Percentiles rank a stretch among this genome's conserved stretches.
Conservation (phyloP, 2,797 vertebrate species). For the Phoxinus dragarum region DNA sequence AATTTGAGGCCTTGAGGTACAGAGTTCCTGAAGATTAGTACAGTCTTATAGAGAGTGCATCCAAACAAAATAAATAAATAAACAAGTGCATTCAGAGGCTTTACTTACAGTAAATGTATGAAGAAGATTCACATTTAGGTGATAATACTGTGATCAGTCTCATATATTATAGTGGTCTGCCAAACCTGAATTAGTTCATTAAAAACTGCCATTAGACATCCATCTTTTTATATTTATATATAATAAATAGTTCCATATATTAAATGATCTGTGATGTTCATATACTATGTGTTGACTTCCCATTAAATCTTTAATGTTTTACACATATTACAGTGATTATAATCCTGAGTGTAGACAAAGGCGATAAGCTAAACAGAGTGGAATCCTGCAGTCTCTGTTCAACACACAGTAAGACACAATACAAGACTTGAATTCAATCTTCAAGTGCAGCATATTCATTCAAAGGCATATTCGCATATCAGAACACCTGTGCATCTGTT, state of each 20-base stretch:
- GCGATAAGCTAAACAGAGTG: constrained; percentile 19
- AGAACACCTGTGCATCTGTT: not conserved
- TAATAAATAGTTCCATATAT: not conserved
- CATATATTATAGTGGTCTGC: not conserved
- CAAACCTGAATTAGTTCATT: not conserved
- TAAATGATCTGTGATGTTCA: not conserved
- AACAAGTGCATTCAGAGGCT: not conserved
- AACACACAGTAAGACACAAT: constrained; percentile 38
- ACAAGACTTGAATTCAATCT: constrained; percentile 6
- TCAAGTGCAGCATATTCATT: constrained; percentile 20
- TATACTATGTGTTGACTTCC: constrained; percentile 1
- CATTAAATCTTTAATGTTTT: not conserved
- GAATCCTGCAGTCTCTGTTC: constrained; percentile 23
- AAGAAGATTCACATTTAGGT: constrained; percentile 3
- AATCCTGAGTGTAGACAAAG: constrained; percentile 39
- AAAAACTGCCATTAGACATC: constrained; percentile 1
- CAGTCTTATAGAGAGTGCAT: constrained; percentile 8
- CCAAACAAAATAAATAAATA: not conserved
- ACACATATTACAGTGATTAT: not conserved
- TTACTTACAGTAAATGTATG: not conserved
- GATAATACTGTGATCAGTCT: not conserved
- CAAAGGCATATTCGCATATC: constrained; percentile 17
- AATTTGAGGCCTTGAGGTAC: constrained; percentile 34
- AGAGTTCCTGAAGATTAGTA: constrained; percentile 26
- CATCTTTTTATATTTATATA: not conserved